Evolutionary conservation across 2,888 invertebrate genomes (phyloP).

Genomic region (Eledona agricola): DNA sequence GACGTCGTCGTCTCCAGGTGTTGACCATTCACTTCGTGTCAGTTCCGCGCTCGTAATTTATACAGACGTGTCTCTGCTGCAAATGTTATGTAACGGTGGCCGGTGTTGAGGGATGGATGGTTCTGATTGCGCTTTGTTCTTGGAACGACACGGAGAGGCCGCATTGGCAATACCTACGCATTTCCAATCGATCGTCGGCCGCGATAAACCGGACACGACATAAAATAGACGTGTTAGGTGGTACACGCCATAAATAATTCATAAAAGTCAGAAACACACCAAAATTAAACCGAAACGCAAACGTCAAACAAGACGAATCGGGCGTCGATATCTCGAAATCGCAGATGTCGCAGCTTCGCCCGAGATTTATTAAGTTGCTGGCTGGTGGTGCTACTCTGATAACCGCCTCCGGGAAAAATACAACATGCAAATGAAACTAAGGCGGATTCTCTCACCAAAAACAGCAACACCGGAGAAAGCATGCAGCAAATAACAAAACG

Average conservation of each 20-base stretch:
- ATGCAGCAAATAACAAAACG: no score
- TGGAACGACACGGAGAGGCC: conserved; percentile 15
- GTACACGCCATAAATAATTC: conserved; percentile 37
- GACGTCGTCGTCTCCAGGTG: conserved; percentile 1
- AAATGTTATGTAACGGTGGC: conserved; percentile 20
- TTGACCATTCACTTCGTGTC: no score
- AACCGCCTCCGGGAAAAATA: no score
- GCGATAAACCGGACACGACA: conserved; percentile 36
- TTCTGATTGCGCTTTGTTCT: conserved; percentile 31
- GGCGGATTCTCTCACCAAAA: no score
- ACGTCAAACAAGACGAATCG: conserved; percentile 53
- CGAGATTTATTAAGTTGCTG: conserved; percentile 38
- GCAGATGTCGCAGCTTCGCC: conserved; percentile 44
- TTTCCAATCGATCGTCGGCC: conserved; percentile 36
- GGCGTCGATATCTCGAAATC: conserved; percentile 48
- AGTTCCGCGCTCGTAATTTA: no score
- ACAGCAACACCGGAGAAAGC: no score
- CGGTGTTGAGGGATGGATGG: conserved; percentile 10
- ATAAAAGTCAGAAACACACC: conserved; percentile 36
- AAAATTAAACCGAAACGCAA: conserved; percentile 43
- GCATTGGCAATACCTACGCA: conserved; percentile 36
- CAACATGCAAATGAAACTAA: conserved; percentile 34
- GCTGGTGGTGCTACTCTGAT: no score
- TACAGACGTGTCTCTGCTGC: conserved; percentile 4
- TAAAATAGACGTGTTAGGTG: conserved; percentile 39